phyloP scores from a whole-genome alignment of 2,888 invertebrate species.

The Boloria selene region DNA sequence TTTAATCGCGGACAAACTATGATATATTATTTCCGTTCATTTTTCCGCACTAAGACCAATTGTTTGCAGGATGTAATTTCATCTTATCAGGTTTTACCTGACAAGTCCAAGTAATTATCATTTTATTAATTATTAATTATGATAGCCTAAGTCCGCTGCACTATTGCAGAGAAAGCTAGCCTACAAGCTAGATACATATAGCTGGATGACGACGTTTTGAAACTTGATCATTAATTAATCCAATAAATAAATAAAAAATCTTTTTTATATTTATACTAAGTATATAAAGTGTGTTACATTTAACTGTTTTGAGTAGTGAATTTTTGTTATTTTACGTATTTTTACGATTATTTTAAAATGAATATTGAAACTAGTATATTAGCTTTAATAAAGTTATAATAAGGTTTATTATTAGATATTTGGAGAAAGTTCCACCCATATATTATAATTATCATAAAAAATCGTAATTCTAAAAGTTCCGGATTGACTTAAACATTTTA shows the following conservation, averaged over 20 bases:
- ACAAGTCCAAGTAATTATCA: slow-evolving; percentile 27
- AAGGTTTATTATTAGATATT: no score
- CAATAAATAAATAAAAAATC: neutral
- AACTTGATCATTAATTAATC: slow-evolving; percentile 34
- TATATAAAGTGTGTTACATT: no score
- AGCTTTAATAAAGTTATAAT: no score
- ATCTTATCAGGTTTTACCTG: slow-evolving; percentile 17
- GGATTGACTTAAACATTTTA: no score
- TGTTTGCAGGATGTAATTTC: slow-evolving; percentile 23
- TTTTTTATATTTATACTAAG: no score
- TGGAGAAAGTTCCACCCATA: no score
- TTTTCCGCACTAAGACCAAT: neutral
- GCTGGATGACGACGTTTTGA: slow-evolving; percentile 37
- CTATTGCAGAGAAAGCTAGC: slow-evolving; percentile 52
- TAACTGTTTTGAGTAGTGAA: no score
- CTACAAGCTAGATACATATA: slow-evolving; percentile 37
- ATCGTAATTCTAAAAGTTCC: no score
- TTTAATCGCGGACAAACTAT: neutral
- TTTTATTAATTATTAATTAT: slow-evolving; percentile 33
- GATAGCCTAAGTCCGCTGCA: slow-evolving; percentile 33
- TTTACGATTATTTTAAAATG: no score
- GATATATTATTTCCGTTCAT: slow-evolving; percentile 7
- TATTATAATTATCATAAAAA: no score
- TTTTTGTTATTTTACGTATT: no score
- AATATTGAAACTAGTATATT: no score